A percentile compares a stretch with the other conserved stretches of the same genome.
Evolutionary conservation across 2,888 invertebrate genomes (phyloP).

Genomic region (Hydrotaea cyrtoneurina): DNA sequence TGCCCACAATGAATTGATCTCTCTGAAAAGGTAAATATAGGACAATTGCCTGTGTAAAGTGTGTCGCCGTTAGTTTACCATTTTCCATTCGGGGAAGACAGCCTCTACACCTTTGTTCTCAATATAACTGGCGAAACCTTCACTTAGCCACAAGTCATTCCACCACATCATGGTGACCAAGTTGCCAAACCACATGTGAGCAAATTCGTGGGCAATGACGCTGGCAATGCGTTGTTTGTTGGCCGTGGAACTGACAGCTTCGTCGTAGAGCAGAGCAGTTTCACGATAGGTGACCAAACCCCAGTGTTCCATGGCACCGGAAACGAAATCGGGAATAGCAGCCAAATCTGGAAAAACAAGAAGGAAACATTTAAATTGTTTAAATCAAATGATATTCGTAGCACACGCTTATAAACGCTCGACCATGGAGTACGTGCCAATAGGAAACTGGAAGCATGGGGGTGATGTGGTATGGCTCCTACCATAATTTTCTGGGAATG

Average conservation of each 20-base stretch:
- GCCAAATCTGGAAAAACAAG: slow-evolving; percentile 75
- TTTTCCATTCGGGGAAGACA: slow-evolving; percentile 89
- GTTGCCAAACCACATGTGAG: slow-evolving; percentile 97
- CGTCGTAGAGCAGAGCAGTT: slow-evolving; percentile 90
- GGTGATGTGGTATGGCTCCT: no score
- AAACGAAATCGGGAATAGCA: slow-evolving; percentile 80
- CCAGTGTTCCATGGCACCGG: slow-evolving; percentile 99
- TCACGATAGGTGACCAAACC: slow-evolving; percentile 95
- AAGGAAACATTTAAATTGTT: no score
- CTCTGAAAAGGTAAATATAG: slow-evolving; percentile 82
- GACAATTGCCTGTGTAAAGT: not conserved
- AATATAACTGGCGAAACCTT: slow-evolving; percentile 96
- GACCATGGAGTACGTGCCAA: no score
- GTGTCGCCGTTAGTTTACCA: slow-evolving; percentile 83
- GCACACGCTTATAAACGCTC: no score
- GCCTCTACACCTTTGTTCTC: slow-evolving; percentile 89
- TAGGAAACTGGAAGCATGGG: no score
- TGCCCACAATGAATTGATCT: slow-evolving; percentile 88
- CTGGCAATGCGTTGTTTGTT: slow-evolving; percentile 90
- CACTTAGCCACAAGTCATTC: slow-evolving; percentile 96
- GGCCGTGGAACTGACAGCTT: slow-evolving; percentile 86
- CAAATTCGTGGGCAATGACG: slow-evolving; percentile 95
- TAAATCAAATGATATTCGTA: not conserved
- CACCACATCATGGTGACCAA: slow-evolving; percentile 96
- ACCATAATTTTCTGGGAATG: no score